phyloP scores from a whole-genome alignment of 2,888 invertebrate species.

The Leucophenga maculata region DNA sequence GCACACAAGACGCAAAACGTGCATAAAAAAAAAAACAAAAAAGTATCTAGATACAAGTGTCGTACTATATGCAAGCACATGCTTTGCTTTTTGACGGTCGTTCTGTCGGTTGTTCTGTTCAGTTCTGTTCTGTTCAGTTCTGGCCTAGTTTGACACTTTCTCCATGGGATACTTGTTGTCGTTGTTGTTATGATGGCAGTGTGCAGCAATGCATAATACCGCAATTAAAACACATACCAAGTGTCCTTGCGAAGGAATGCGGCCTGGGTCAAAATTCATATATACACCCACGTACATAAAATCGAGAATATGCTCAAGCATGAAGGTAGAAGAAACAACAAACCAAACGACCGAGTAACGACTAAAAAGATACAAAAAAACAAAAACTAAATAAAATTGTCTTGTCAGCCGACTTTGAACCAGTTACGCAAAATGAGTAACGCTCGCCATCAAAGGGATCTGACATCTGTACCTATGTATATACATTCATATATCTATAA shows the following conservation, averaged over 20 bases:
- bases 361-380: not conserved
- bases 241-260: constrained; percentile 64
- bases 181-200: constrained; percentile 46
- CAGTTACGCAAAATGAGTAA: constrained; percentile 6
- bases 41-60: not conserved
- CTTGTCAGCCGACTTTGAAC: constrained; percentile 1
- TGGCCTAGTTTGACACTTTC: constrained; percentile 5
- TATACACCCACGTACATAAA: not conserved
- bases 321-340: not conserved
- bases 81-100: too few species aligned
- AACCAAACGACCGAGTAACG: not conserved
- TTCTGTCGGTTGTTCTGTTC: too few species aligned
- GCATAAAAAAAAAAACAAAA: not conserved
- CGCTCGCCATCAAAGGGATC: not conserved
- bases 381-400: not conserved
- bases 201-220: constrained; percentile 61
- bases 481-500: not conserved
- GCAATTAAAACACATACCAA: constrained; percentile 66
- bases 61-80: too few species aligned
- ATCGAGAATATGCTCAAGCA: not conserved
- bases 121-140: too few species aligned
- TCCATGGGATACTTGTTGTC: constrained; percentile 30
- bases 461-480: not conserved
- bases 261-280: constrained; percentile 64
- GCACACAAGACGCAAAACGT: not conserved